phyloP scores from a whole-genome alignment of 2,113 vertebrate species.

The Acrocephalus arundinaceus region DNA sequence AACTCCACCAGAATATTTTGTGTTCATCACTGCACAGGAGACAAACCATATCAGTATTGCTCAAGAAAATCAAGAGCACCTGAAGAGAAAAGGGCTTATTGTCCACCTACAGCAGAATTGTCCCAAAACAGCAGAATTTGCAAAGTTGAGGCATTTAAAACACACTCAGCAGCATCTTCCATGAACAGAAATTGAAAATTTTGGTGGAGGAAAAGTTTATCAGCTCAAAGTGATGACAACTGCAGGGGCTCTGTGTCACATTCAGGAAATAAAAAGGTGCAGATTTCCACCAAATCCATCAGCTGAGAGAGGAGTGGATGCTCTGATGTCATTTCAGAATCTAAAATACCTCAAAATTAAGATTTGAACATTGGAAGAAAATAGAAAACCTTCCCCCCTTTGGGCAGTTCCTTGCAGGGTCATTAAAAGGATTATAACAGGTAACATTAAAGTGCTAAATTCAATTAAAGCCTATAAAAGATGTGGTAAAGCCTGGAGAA shows the following conservation, averaged over 20 bases:
- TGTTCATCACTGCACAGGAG: background rate
- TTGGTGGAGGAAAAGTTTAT: background rate
- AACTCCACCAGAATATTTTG: background rate
- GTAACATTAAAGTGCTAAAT: background rate
- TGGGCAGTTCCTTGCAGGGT: background rate
- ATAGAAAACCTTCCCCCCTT: background rate
- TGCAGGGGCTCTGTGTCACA: background rate
- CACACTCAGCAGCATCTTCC: background rate
- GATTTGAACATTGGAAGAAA: background rate
- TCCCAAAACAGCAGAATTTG: background rate
- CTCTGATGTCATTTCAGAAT: background rate
- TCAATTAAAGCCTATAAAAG: background rate
- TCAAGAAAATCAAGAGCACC: background rate
- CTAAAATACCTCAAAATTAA: background rate
- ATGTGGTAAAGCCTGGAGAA: background rate
- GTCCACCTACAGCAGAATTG: fast-evolving
- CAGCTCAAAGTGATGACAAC: fast-evolving
- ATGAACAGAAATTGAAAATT: background rate
- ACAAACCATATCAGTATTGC: background rate
- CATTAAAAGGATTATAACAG: conserved; percentile 14
- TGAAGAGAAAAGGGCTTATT: background rate
- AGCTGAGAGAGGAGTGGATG: background rate
- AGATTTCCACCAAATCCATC: background rate
- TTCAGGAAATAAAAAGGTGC: background rate
- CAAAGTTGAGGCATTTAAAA: background rate